Evolutionary conservation across 2,888 invertebrate genomes (phyloP).

Genomic region (Meganola albula): DNA sequence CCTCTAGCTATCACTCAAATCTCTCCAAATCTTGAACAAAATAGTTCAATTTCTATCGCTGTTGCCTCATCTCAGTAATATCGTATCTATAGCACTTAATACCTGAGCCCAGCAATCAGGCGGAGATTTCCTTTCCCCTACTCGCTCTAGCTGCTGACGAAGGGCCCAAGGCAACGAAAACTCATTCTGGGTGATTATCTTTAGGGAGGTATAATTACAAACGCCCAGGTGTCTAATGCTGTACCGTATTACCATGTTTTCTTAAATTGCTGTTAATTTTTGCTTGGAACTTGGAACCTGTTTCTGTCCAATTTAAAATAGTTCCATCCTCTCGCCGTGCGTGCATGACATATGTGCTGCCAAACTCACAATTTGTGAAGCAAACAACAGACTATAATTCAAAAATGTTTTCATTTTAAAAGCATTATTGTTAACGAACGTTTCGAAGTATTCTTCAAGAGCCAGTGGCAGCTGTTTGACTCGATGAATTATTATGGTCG

Average conservation of each 20-base stretch:
- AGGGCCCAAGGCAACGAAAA: conserved; percentile 29
- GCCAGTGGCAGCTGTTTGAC: conserved; percentile 34
- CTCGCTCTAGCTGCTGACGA: conserved; percentile 13
- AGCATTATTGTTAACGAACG: conserved; percentile 27
- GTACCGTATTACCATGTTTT: conserved; percentile 19
- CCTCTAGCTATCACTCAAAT: conserved; percentile 16
- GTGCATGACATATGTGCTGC: conserved; percentile 13
- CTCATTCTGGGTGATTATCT: conserved; percentile 37
- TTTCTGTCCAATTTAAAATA: not conserved
- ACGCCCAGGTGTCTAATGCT: conserved; percentile 32
- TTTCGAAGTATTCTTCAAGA: conserved; percentile 32
- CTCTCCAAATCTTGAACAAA: conserved; percentile 7
- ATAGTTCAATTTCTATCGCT: conserved; percentile 6
- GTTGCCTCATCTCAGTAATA: conserved; percentile 21
- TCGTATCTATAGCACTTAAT: conserved; percentile 8
- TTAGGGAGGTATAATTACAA: conserved; percentile 41
- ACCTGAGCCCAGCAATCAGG: conserved; percentile 26
- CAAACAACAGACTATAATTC: conserved; percentile 21
- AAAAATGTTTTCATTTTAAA: conserved; percentile 15
- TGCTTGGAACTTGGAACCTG: not conserved
- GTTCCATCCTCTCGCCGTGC: not conserved
- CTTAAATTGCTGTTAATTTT: conserved; percentile 7
- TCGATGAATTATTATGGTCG: conserved; percentile 35
- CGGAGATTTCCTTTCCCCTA: conserved; percentile 22
- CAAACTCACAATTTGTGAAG: conserved; percentile 5